Evolutionary conservation across 1,140 invertebrate genomes (phyloP), one percentile per base, ranked within the genome.

Genomic region (Ephestia elutella): DNA sequence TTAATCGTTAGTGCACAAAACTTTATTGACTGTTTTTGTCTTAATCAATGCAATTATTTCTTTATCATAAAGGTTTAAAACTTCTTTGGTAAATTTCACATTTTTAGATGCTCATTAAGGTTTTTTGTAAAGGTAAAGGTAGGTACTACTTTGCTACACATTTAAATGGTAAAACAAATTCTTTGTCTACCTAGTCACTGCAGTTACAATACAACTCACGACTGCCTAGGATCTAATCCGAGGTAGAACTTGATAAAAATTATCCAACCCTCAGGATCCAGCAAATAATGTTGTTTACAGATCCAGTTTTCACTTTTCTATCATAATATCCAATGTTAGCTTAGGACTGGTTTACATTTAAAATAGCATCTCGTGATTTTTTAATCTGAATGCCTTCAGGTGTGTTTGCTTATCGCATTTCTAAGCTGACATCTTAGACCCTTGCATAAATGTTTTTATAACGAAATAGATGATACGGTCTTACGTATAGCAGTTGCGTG

Each of bases 401-500:
- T 44, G 7, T 32, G 38, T 44, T 44, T 44, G 38, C 13, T 15
- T 44, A 44, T 44, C 38, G 38, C 38, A 44, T 44, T 44, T 44
- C 38, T n/a, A 44, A 44, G 38, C 38, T 15, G 38, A 44, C 38
- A 44, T 44, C 38, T 15, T 5, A 44, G 15, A 44, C 5, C 38
- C n/a, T 35, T 2, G 10, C 2, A 44, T 44, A 44, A 44, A 44
- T 17, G 38, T 44, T 44, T 44, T 15, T 44, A n/a, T 15, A 44
- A 44, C n/a, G 5, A 17, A 44, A 17, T 44, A 10, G 38, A 15
- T 15, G n/a, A n/a, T 44, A 44, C 13, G 15, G 38, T 44, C 15
- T 44, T 44, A 44, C 38, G 38, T 44, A 44, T 44, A 44, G 38
- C 38, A n/a, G 38, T 44, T 44, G 38, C 38, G 38, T 44, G 38